phyloP scores from a whole-genome alignment of 2,797 vertebrate species.

The Sebastes oblongus region DNA sequence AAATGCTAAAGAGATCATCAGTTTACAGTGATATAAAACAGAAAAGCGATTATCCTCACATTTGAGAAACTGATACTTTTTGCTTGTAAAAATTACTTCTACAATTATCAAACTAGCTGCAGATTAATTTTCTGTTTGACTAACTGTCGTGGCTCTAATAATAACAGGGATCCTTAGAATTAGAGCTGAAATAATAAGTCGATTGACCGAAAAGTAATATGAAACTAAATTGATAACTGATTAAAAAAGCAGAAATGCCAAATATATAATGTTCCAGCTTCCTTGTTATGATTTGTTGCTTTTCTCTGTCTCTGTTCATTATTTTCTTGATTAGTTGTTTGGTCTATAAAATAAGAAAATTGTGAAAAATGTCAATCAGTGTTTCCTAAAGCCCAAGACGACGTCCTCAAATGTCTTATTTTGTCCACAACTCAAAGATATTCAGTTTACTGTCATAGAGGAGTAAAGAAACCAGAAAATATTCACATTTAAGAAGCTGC shows the following conservation, averaged over 20 bases:
- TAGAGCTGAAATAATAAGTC: not conserved
- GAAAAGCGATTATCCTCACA: not conserved
- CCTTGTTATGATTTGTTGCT: not conserved
- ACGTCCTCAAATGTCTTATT: no score
- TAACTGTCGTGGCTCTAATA: not conserved
- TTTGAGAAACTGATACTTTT: not conserved
- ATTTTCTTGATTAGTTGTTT: no score
- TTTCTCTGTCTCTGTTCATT: not conserved
- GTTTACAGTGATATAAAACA: accelerated
- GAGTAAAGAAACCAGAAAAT: no score
- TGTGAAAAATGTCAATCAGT: no score
- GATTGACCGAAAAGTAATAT: not conserved
- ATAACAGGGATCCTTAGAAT: not conserved
- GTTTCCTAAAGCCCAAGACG: no score
- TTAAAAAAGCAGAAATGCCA: not conserved
- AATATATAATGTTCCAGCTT: not conserved
- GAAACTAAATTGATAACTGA: not conserved
- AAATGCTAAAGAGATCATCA: not conserved
- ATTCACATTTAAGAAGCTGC: no score
- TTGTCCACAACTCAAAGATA: no score
- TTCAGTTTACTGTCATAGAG: no score
- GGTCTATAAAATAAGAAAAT: no score
- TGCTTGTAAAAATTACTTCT: no score
- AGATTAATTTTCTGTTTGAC: not conserved
- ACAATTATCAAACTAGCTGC: not conserved